Evolutionary conservation across 2,797 vertebrate genomes (phyloP).

Genomic region (Pipistrellus kuhlii): DNA sequence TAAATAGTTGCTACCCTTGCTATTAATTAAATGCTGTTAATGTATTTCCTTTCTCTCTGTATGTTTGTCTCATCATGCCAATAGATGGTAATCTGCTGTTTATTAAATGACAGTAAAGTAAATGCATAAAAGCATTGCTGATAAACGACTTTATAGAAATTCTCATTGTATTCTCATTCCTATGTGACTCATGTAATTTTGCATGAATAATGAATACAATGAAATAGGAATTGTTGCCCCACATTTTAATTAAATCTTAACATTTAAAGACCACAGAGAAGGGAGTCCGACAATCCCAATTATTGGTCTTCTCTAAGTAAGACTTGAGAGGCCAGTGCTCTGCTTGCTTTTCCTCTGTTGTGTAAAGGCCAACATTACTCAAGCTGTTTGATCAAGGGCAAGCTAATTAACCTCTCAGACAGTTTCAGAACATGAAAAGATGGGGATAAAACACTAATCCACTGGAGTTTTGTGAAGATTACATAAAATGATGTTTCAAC

Average conservation of each 20-base stretch:
- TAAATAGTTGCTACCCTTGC: conserved; percentile 13
- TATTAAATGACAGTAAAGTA: conserved; percentile 34
- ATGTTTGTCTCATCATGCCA: background rate
- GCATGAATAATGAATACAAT: conserved; percentile 57
- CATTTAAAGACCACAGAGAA: background rate
- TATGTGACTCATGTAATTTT: conserved; percentile 41
- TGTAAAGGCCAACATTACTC: background rate
- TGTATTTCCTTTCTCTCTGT: background rate
- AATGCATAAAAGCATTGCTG: background rate
- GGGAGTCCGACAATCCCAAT: background rate
- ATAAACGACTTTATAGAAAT: conserved; percentile 59
- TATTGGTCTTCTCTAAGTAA: background rate
- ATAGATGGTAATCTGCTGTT: conserved; percentile 55
- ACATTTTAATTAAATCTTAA: conserved; percentile 73
- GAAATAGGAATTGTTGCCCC: conserved; percentile 50
- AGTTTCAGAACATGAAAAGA: background rate
- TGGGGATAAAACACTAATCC: background rate
- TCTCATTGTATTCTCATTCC: conserved; percentile 47
- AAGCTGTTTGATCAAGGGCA: conserved; percentile 9
- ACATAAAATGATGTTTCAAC: background rate
- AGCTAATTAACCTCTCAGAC: conserved; percentile 35
- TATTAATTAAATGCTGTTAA: conserved; percentile 67
- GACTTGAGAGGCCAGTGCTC: background rate
- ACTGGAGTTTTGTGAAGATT: background rate
- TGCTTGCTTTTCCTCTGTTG: background rate